These are phyloP conservation scores for Sebastes nivosus DNA, from an alignment of 2,797 vertebrate genomes.

Conservation along the genomic window DNA sequence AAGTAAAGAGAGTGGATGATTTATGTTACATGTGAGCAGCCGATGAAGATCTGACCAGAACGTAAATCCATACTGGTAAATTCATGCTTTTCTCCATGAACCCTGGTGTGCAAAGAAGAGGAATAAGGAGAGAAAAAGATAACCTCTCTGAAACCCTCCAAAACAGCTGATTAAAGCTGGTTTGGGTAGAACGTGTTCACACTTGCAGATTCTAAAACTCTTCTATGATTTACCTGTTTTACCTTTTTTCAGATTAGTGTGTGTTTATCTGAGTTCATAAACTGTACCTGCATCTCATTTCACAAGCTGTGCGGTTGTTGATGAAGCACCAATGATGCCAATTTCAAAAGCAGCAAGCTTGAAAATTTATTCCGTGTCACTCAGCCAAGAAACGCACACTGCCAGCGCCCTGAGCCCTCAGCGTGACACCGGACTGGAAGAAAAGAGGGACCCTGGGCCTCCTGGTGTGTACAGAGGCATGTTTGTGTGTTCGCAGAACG, in stretches of 20 bases:
- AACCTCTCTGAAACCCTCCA: background rate
- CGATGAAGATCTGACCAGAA: background rate
- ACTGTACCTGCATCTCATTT: background rate
- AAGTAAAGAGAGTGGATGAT: background rate
- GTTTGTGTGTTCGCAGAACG: background rate
- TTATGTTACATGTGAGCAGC: background rate
- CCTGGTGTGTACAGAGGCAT: background rate
- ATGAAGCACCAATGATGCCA: background rate
- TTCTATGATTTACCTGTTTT: background rate
- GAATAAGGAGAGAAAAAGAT: background rate
- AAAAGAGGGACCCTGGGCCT: background rate
- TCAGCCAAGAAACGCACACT: slow-evolving; percentile 7
- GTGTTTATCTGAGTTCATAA: background rate
- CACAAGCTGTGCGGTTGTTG: background rate
- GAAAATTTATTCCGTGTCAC: background rate
- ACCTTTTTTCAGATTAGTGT: background rate
- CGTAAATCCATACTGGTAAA: background rate
- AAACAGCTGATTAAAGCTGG: background rate
- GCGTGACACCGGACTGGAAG: background rate
- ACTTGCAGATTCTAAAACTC: background rate
- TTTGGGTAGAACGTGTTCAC: background rate
- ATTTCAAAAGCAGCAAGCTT: background rate
- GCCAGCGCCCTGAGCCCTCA: background rate
- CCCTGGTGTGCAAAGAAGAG: background rate
- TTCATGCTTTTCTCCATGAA: background rate